A percentile compares a stretch with the other conserved stretches of the same genome.
These are phyloP conservation scores for Leptogaster cylindrica DNA, from an alignment of 2,888 invertebrate species.

Conservation along the genomic window DNA sequence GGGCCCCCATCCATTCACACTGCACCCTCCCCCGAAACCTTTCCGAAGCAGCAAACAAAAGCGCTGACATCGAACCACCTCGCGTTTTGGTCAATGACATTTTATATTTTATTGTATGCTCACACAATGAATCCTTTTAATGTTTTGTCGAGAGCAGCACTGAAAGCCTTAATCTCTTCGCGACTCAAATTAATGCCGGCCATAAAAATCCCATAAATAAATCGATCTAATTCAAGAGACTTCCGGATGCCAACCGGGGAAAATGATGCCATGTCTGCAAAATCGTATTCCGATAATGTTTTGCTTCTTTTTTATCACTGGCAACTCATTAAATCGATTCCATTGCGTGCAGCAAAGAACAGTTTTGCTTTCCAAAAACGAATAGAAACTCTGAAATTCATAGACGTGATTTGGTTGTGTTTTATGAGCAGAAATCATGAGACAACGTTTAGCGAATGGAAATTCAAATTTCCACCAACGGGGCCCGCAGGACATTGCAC, in stretches of 20 bases:
- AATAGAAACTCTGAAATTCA: too few species aligned
- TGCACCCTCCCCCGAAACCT: not conserved
- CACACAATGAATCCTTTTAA: not conserved
- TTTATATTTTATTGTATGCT: not conserved
- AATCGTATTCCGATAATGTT: not conserved
- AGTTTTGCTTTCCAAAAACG: too few species aligned
- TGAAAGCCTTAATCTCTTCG: too few species aligned
- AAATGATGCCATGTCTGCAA: not conserved
- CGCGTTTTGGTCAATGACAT: constrained; percentile 16
- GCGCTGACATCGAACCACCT: not conserved
- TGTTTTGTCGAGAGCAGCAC: too few species aligned
- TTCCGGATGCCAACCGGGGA: constrained; percentile 18
- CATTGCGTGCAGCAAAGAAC: constrained; percentile 23
- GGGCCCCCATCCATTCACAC: not conserved
- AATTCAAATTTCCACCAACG: too few species aligned
- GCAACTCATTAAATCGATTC: constrained; percentile 19
- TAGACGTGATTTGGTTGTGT: too few species aligned
- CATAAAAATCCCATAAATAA: not conserved
- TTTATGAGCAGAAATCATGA: too few species aligned
- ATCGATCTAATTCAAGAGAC: not conserved
- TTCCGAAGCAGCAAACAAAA: not conserved
- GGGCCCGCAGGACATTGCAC: too few species aligned
- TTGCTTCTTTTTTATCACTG: constrained; percentile 19
- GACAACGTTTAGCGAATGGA: too few species aligned
- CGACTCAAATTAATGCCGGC: not conserved